Evolutionary conservation across 2,797 vertebrate species (phyloP), one percentile per base, ranked within the genome.

Genomic region (Phylloscopus collybita): DNA sequence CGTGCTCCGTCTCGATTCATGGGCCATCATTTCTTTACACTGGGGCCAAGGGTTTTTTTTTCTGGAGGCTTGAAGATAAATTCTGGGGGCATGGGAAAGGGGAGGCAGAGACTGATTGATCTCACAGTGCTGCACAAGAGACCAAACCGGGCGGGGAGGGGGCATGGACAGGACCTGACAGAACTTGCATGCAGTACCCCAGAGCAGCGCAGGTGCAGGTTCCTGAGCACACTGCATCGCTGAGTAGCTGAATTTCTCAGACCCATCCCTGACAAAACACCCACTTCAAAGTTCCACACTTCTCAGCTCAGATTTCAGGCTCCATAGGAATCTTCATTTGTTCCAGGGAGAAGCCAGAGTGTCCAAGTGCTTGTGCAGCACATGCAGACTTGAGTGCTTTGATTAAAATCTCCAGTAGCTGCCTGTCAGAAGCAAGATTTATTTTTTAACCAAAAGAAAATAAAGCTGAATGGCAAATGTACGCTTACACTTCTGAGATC

Each of bases 391-490:
- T 34, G 49, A 61, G 32, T 26, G 53, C 59, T 54, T 71, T 79
- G 79, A 74, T 70, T 81, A 54, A 80, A 83, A 78, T 56, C 62
- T 78, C 21, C 71, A 79, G 66, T 81, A 86, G 82, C 59, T 82
- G 80, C 36, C 10, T 69, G 66, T 87, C 81, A 89, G 73, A 65
- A 81, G 66, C 59, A 65, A 83, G 66, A 56, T 70, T 89, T 83
- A 38, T 62, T 90, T 94, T 88, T 78, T 59, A 89, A 74, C 7
- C 23, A 45, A 81, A 59, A 60, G 32, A 78, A 80, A 96, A 96
- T 93, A 95, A 94, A 92, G 66, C 76, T 79, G 70, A 86, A 81
- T 66, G 89, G 70, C 86, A 93, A 66, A 80, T 44, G 22, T 71
- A 61, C 1, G 7, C 44, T 85, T n/a, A 3, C 32, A 40, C 27